phyloP scores from a whole-genome alignment of 2,888 invertebrate genomes.

The Abrostola triplasia region DNA sequence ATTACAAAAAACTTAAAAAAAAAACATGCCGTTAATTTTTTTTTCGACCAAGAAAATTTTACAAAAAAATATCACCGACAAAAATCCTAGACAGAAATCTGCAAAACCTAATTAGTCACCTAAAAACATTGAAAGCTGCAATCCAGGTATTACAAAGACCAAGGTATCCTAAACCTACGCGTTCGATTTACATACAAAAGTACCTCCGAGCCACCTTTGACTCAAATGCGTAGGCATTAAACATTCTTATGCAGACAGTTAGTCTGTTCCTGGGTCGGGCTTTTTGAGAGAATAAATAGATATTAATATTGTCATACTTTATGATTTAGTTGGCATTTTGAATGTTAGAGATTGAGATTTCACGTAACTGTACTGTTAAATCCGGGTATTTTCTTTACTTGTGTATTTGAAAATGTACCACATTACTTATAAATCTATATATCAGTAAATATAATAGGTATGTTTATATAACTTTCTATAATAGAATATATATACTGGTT shows the following conservation, averaged over 20 bases:
- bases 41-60: background rate
- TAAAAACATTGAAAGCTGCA: constrained; percentile 57
- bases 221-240: constrained; percentile 81
- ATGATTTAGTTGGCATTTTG: constrained; percentile 25
- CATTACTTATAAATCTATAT: too few relatives aligned
- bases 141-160: constrained; percentile 73
- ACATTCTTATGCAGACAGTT: constrained; percentile 69
- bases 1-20: too few relatives aligned
- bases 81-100: background rate
- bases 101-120: constrained; percentile 49
- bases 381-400: too few relatives aligned
- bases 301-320: constrained; percentile 44
- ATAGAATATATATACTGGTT: too few relatives aligned
- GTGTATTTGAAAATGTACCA: too few relatives aligned
- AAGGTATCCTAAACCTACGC: constrained; percentile 76
- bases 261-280: constrained; percentile 42
- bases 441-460: too few relatives aligned
- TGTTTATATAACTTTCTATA: too few relatives aligned
- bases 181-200: constrained; percentile 87
- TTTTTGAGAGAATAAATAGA: constrained; percentile 49
- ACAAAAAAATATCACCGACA: background rate
- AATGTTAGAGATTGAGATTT: background rate
- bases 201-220: constrained; percentile 73
- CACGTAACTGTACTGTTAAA: background rate
- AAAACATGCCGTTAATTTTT: background rate